Evolutionary conservation across 2,113 vertebrate genomes (phyloP), one percentile per base, ranked within the genome.

Genomic region (Columba janthina): DNA sequence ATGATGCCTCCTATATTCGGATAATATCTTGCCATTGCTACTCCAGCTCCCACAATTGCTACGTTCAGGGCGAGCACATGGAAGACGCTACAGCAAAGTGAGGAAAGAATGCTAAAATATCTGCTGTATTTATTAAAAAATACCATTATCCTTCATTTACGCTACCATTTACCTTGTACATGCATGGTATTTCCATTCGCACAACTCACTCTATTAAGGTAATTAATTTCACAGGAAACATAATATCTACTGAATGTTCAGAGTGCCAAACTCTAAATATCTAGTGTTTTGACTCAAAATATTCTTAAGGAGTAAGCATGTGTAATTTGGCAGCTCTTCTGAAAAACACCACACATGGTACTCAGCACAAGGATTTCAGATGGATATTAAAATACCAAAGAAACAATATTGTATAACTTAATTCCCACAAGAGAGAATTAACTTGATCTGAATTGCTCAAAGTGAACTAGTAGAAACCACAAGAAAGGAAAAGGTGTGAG

Each of bases 1-100:
- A 99, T 99, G 87, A 99, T 99, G 76, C 98, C 98, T 76, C 99
- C 99, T 56, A 99, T 99, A 92, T 99, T 99, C 44, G 99, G 99
- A 95, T 99, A 99, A 94, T 99, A 99, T 96, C 90, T 98, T 95
- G 99, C 99, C 98, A 99, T 98, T 62, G 97, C 94, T 69, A 99
- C 99, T 61, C 99, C 99, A 94, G 98, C 91, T 95, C 97, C 98
- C 85, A 99, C 98, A 70, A 99, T 95, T 8, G 98, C 12, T 32
- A 99, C 2, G 82, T 99, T 99, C 95, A 99, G 97, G 48, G 94
- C 1, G 31, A 99, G 94, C 79, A 99, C 98, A 8, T 99, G 99
- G 91, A 98, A 94, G 95, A 99, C 84, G 76, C 99, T 99, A 90
- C 3, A 74, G 67, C 72, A 17, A 94, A 94, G 83, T 69, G 19